phyloP scores from a whole-genome alignment of 2,797 vertebrate genomes.

The Enoplosus armatus region DNA sequence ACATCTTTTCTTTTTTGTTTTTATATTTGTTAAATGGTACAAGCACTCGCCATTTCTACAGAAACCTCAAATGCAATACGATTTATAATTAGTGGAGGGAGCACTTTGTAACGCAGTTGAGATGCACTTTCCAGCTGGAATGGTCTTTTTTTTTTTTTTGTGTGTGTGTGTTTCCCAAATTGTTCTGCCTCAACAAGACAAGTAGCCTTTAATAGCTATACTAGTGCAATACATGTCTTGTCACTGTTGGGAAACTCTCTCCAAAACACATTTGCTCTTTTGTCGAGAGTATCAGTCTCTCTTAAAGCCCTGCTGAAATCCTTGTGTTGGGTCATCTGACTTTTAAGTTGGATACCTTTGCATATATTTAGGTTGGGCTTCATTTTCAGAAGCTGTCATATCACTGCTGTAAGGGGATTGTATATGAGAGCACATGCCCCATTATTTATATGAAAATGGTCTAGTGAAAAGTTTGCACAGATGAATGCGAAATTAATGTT shows the following conservation, averaged over 20 bases:
- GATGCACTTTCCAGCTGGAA: slow-evolving; percentile 47
- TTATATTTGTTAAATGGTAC: slow-evolving; percentile 18
- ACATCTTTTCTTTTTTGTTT: slow-evolving; percentile 27
- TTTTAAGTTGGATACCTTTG: slow-evolving; percentile 27
- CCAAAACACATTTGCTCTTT: slow-evolving; percentile 35
- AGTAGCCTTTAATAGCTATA: slow-evolving; percentile 60
- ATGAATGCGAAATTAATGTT: slow-evolving; percentile 64
- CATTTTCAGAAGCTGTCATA: slow-evolving; percentile 76
- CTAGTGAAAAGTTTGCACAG: slow-evolving; percentile 74
- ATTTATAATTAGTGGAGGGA: slow-evolving; percentile 44
- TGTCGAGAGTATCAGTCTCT: slow-evolving; percentile 16
- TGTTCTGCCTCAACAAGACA: slow-evolving; percentile 47
- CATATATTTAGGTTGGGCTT: slow-evolving; percentile 69
- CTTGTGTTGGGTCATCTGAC: slow-evolving; percentile 25
- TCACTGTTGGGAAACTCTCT: slow-evolving; percentile 71
- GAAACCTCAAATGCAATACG: slow-evolving; percentile 62
- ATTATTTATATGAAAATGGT: slow-evolving; percentile 73
- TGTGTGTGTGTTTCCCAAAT: slow-evolving; percentile 8
- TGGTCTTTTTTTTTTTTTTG: slow-evolving; percentile 7
- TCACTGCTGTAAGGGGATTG: slow-evolving; percentile 70
- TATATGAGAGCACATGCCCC: slow-evolving; percentile 50
- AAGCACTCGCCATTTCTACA: slow-evolving; percentile 34
- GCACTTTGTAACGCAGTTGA: slow-evolving; percentile 56
- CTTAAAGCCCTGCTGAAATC: slow-evolving; percentile 50
- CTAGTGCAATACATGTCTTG: slow-evolving; percentile 81